phyloP scores from a whole-genome alignment of 2,797 vertebrate genomes.

The Champsocephalus gunnari region DNA sequence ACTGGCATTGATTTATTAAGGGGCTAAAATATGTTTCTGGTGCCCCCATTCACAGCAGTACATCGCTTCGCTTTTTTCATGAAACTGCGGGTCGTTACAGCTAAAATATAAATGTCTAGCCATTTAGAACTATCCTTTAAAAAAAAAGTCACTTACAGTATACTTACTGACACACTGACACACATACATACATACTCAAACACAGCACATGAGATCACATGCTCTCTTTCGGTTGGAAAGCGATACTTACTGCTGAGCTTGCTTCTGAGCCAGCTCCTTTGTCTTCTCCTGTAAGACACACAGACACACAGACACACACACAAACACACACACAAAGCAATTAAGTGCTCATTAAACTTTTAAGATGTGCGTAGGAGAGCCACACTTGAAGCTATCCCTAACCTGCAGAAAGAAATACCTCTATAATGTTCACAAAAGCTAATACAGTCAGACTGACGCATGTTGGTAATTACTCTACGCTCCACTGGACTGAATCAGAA shows the following conservation, averaged over 20 bases:
- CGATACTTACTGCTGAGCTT: constrained; percentile 95
- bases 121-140: too few relatives aligned
- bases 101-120: too few relatives aligned
- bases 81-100: too few relatives aligned
- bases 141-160: too few relatives aligned
- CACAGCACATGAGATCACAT: constrained; percentile 16
- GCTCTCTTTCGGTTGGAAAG: constrained; percentile 62
- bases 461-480: constrained; percentile 18
- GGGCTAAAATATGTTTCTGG: too few relatives aligned
- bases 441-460: constrained; percentile 7
- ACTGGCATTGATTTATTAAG: too few relatives aligned
- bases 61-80: too few relatives aligned
- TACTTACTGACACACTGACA: constrained; percentile 11
- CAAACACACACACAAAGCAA: constrained; percentile 58
- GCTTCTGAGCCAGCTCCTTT: constrained; percentile 95
- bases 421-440: constrained; percentile 43
- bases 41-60: too few relatives aligned
- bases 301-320: constrained; percentile 53
- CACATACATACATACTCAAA: constrained; percentile 23
- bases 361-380: constrained; percentile 66
- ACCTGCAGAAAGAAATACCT: constrained; percentile 45
- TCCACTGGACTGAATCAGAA: constrained; percentile 24
- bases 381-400: constrained; percentile 44
- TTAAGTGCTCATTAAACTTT: constrained; percentile 83
- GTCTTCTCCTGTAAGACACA: constrained; percentile 90